A percentile compares a stretch with the other conserved stretches of the same genome.
Conservation (phyloP, 2,797 vertebrate species). For the Eulemur coronatus region DNA sequence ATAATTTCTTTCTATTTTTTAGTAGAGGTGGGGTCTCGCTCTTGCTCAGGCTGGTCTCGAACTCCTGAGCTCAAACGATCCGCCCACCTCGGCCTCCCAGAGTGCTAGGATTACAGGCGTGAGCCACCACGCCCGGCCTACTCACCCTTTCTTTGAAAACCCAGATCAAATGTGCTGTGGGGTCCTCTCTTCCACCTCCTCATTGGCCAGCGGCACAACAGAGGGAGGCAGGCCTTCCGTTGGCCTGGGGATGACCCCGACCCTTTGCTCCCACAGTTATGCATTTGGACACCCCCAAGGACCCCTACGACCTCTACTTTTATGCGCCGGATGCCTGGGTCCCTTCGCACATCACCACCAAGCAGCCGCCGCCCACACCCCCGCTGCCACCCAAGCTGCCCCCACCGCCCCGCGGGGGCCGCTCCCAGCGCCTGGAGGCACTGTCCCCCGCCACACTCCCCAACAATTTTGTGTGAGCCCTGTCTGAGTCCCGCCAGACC, state of each 20-base stretch:
- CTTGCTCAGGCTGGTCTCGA: no score
- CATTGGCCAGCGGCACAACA: neutral
- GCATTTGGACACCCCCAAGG: slow-evolving; percentile 80
- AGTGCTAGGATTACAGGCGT: no score
- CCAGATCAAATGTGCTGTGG: accelerated
- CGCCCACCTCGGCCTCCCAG: no score
- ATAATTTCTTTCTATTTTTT: no score
- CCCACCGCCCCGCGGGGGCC: slow-evolving; percentile 46
- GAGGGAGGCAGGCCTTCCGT: no score
- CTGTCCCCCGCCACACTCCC: slow-evolving; percentile 71
- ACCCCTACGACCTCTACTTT: slow-evolving; percentile 80
- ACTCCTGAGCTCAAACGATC: no score
- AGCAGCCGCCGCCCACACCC: slow-evolving; percentile 66
- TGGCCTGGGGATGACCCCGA: neutral
- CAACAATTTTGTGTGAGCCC: slow-evolving; percentile 72
- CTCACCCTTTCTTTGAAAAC: neutral
- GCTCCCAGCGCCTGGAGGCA: slow-evolving; percentile 64
- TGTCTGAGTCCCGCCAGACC: neutral
- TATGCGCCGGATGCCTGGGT: slow-evolving; percentile 71
- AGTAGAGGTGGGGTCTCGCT: no score
- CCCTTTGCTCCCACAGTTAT: slow-evolving; percentile 66
- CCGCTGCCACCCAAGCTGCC: slow-evolving; percentile 62
- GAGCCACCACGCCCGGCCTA: no score
- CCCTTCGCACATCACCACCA: slow-evolving; percentile 73
- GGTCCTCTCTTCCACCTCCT: neutral